Evolutionary conservation across 2,888 invertebrate species (phyloP).

Genomic region (Drepanosiphum platanoidis): DNA sequence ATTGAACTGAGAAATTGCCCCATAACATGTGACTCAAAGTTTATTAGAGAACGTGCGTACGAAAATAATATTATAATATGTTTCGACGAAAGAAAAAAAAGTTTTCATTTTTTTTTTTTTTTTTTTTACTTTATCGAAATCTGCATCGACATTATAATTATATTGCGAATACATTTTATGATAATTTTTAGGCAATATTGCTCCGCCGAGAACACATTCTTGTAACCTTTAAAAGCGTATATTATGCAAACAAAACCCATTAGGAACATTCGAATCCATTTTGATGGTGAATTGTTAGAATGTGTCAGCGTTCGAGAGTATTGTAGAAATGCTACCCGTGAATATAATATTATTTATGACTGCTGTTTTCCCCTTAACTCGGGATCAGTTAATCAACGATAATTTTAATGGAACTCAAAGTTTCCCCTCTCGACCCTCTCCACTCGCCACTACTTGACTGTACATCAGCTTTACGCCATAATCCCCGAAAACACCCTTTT

Average conservation of each 20-base stretch:
- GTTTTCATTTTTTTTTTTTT: not conserved
- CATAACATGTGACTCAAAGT: conserved; percentile 6
- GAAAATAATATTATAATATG: not conserved
- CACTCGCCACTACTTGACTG: not conserved
- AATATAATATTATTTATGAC: conserved; percentile 54
- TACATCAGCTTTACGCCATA: not conserved
- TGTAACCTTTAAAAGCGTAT: conserved; percentile 2
- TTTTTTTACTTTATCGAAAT: not conserved
- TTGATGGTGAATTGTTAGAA: conserved; percentile 23
- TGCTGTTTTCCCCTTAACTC: conserved; percentile 1
- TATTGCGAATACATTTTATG: not conserved
- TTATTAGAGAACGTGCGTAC: not conserved
- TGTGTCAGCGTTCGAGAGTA: conserved; percentile 21
- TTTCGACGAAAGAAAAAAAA: too few species aligned
- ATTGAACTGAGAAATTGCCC: conserved; percentile 12
- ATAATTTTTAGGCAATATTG: not conserved
- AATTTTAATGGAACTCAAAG: conserved; percentile 48
- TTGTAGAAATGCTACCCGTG: conserved; percentile 15
- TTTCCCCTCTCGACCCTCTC: not conserved
- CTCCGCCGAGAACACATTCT: not conserved
- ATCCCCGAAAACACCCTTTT: conserved; percentile 23
- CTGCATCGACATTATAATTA: not conserved
- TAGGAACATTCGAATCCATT: conserved; percentile 23
- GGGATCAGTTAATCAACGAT: conserved; percentile 45
- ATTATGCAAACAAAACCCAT: conserved; percentile 26